Evolutionary conservation across 1,140 invertebrate genomes (phyloP), one percentile per base, ranked within the genome.

Genomic region (Galleria mellonella): DNA sequence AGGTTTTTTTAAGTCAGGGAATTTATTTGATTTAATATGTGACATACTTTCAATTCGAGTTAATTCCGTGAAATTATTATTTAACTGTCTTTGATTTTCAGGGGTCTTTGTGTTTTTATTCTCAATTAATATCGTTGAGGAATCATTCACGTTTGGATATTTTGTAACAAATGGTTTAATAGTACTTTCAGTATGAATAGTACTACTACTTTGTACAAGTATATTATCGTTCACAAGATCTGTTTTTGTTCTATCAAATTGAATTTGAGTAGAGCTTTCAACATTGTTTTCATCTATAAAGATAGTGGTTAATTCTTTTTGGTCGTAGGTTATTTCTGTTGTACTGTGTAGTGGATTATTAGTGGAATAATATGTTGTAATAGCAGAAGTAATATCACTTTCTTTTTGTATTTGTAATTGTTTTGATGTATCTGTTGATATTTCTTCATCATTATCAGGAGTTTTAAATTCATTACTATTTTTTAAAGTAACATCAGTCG

Each of bases 101-200:
- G 82, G 64, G 23, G 77, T 86, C 49, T 87, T 83, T 31, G 74
- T 83, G 43, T 78, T 73, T 66, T 81, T 83, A 66, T 76, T 87
- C 62, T 87, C 83, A 51, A 62, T 70, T 8, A 70, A 65, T 42
- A 58, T 62, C 51, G 84, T 82, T 40, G 62, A 55, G 15, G 72
- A 59, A 53, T 60, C 61, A 57, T 71, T 69, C 11, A 59, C 63
- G 55, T 74, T 65, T 33, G 55, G 66, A 38, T 59, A 55, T 57
- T 76, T 79, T 40, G 53, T 56, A 31, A 64, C 60, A 38, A 56
- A 48, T n/a, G 78, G 72, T 43, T 72, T 79, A 15, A 53, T 41
- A 36, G 81, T 77, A 51, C 70, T 78, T 54, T 79, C 78, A 15
- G 60, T 53, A 47, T 76, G 61, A 40, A 72, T 66, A 32, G 66